Evolutionary conservation across 2,797 vertebrate genomes (phyloP).

Genomic region (Aselliscus stoliczkanus): DNA sequence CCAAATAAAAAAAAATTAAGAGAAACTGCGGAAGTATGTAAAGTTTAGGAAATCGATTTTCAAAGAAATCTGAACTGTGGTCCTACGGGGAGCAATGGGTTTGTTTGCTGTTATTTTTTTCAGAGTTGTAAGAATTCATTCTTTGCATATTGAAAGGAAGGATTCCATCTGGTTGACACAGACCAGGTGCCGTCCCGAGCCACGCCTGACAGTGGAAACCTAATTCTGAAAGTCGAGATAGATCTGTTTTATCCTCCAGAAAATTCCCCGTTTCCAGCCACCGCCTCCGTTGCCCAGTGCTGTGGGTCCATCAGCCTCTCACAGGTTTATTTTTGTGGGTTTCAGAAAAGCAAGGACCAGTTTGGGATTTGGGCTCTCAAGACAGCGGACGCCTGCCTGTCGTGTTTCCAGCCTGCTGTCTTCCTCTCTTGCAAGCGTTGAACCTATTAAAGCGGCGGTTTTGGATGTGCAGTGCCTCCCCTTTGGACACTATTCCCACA

Average conservation of each 20-base stretch:
- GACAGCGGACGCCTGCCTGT: rapidly evolving
- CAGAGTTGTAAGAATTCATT: conserved; percentile 36
- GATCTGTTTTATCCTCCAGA: not conserved
- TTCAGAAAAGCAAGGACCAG: not conserved
- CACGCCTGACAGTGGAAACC: not conserved
- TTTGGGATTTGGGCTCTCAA: not conserved
- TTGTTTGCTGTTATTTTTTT: not conserved
- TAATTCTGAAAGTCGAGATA: not conserved
- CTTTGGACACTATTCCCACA: not conserved
- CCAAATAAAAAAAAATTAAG: conserved; percentile 79
- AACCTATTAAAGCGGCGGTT: not conserved
- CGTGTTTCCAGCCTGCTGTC: not conserved
- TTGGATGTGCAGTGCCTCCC: not conserved
- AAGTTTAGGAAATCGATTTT: conserved; percentile 44
- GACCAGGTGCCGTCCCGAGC: not conserved
- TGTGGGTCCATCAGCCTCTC: not conserved
- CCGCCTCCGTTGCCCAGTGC: not conserved
- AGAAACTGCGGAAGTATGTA: conserved; percentile 46
- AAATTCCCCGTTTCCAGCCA: not conserved
- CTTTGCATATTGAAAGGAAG: conserved; percentile 54
- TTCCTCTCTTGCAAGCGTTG: not conserved
- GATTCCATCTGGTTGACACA: not conserved
- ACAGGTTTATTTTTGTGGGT: not conserved
- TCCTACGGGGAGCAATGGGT: not conserved
- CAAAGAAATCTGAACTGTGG: not conserved